A percentile compares a stretch with the other conserved stretches of the same genome.
phyloP scores from a whole-genome alignment of 2,888 invertebrate genomes.

The Heterodera filipjevi region DNA sequence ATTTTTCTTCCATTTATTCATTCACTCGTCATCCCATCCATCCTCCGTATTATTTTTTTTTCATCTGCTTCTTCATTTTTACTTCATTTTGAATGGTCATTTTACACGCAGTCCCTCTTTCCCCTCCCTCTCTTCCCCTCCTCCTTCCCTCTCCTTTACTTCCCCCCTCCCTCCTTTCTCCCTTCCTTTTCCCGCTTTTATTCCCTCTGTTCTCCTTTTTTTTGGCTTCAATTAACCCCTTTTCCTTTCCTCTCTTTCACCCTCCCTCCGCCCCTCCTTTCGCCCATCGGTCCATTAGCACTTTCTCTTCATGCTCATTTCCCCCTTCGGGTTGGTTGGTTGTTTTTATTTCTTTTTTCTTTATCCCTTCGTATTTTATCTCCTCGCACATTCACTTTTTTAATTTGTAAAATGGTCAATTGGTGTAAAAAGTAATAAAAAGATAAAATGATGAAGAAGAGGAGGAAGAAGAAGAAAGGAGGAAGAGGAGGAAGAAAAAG shows the following conservation, averaged over 20 bases:
- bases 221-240: conserved; percentile 5
- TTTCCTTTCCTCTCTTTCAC: neutral
- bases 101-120: neutral
- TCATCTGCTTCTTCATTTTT: neutral
- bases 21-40: neutral
- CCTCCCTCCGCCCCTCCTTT: neutral
- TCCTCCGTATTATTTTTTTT: neutral
- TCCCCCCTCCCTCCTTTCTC: neutral
- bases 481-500: neutral
- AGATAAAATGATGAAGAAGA: neutral
- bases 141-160: neutral
- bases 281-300: neutral
- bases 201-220: neutral
- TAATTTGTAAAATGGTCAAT: too few species aligned
- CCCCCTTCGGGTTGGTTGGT: neutral
- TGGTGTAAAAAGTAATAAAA: neutral
- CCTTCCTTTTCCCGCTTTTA: neutral
- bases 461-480: neutral
- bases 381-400: neutral
- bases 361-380: neutral
- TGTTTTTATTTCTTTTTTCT: neutral
- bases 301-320: conserved; percentile 3
- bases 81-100: neutral
- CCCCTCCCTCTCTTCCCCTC: neutral
- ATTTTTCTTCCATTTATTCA: neutral